A percentile compares a stretch with the other conserved stretches of the same genome.
phyloP scores from a whole-genome alignment of 2,113 vertebrate species.

The Cephalopterus ornatus region DNA sequence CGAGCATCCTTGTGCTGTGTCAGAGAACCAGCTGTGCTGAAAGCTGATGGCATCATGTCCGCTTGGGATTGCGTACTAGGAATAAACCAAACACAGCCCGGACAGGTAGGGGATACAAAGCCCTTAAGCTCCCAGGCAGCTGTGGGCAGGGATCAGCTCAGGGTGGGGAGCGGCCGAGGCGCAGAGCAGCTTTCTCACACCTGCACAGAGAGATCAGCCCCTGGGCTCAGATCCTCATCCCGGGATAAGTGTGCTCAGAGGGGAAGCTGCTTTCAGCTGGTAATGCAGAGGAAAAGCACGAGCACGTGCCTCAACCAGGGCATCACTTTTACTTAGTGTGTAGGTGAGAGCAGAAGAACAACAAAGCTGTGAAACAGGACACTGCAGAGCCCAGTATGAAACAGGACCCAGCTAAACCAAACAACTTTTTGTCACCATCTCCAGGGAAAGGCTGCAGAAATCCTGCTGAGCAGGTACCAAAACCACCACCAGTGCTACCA shows the following conservation, averaged over 20 bases:
- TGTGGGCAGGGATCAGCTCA: not conserved
- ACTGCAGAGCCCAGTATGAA: not conserved
- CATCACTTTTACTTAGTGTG: not conserved
- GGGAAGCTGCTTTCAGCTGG: not conserved
- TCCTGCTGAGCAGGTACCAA: not conserved
- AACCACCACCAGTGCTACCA: not conserved
- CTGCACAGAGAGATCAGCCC: not conserved
- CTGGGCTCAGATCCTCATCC: not conserved
- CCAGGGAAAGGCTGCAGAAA: not conserved
- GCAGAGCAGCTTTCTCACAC: not conserved
- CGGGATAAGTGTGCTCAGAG: not conserved
- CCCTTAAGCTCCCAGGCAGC: not conserved
- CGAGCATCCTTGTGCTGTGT: rapidly evolving
- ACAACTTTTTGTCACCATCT: not conserved
- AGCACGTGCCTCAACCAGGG: not conserved
- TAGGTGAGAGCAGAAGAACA: rapidly evolving
- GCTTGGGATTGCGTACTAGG: not conserved
- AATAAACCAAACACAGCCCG: not conserved
- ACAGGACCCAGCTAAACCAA: not conserved
- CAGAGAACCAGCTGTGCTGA: not conserved
- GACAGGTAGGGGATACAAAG: not conserved
- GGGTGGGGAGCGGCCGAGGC: not conserved
- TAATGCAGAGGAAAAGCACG: not conserved
- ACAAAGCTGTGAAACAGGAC: not conserved
- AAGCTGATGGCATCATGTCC: not conserved